These are phyloP conservation scores for Lutjanus campechanus DNA, from an alignment of 2,797 vertebrate genomes.

Conservation along the genomic window DNA sequence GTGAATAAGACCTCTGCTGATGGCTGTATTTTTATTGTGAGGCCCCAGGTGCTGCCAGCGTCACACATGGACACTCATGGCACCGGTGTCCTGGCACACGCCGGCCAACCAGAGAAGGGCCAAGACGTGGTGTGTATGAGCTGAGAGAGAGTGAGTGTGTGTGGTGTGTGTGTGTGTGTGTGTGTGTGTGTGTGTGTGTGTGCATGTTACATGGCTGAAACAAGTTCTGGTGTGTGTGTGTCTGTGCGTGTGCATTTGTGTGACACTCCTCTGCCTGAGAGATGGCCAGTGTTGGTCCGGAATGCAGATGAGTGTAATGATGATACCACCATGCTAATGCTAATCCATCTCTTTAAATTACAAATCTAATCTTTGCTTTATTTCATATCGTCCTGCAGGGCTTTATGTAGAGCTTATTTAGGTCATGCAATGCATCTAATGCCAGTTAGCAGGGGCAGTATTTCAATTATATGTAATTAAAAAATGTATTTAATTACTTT, in stretches of 20 bases:
- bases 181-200: background rate
- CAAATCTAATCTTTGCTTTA: slow-evolving; percentile 41
- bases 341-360: slow-evolving; percentile 48
- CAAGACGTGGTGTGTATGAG: slow-evolving; percentile 59
- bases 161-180: slow-evolving; percentile 11
- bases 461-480: too few relatives aligned
- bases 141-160: slow-evolving; percentile 15
- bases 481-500: too few relatives aligned
- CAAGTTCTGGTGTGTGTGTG: slow-evolving; percentile 17
- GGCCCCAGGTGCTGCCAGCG: slow-evolving; percentile 81
- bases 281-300: slow-evolving; percentile 31
- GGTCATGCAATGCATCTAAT: slow-evolving; percentile 37
- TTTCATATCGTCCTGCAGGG: slow-evolving; percentile 17
- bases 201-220: slow-evolving; percentile 23
- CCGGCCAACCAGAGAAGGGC: slow-evolving; percentile 52
- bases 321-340: slow-evolving; percentile 48
- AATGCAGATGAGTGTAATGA: slow-evolving; percentile 53
- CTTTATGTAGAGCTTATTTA: slow-evolving; percentile 46
- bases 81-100: slow-evolving; percentile 66
- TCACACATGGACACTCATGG: slow-evolving; percentile 81
- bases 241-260: slow-evolving; percentile 16
- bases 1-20: slow-evolving; percentile 78
- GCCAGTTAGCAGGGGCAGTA: background rate
- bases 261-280: slow-evolving; percentile 36
- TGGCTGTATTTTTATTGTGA: slow-evolving; percentile 79